Base-by-base conservation (phyloP, 2,113 vertebrate species). In the Gnathonemus longibarbis region DNA sequence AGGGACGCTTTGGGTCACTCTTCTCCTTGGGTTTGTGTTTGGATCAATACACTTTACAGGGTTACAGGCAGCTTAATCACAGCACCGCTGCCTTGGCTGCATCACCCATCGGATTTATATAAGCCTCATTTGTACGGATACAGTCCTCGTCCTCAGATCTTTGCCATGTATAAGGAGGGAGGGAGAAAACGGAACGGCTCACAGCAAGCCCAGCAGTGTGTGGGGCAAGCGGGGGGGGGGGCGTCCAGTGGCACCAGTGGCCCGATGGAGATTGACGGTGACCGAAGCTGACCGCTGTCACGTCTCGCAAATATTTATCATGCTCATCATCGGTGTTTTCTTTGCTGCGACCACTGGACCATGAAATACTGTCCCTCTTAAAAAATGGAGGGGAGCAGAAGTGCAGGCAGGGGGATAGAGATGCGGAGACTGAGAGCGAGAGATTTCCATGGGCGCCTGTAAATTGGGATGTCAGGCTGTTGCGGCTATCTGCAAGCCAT, bases 361-460 rank as follows among this genome's bases (percentile, higher is more conserved):
- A 1, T 52, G 84, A 52, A 86, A 86, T 52, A 86, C 84, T 4
- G 84, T 50, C 48, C 84, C 84, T 86, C 84, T 85, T 85, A n/a
- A 85, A 85, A 85, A n/a, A 13, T 27, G 19, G 10, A 85, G 24
- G 39, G 21, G 13, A 31, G 62, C 62, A n/a, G 39, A 84, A 21
- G 3, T 17, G 39, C 80, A 77, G 70, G 56, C 21, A 35, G 70
- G 39, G 39, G 39, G 39, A 83, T 45, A 17, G 31, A 83, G 39
- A 45, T 24, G 15, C 15, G 8, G 15, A 83, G 39, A 21, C 35
- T 19, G 19, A 45, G 77, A 35, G 31, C 0, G 15, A 42, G 15
- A 11, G 5, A 45, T 21, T 45, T 83, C 84, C 84, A 21, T n/a
- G 24, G 45, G 21, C 5, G 15, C 10, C 46, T 48, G 21, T 85